Evolutionary conservation across 1,140 invertebrate species (phyloP).

Genomic region (Drosophila bipectinata): DNA sequence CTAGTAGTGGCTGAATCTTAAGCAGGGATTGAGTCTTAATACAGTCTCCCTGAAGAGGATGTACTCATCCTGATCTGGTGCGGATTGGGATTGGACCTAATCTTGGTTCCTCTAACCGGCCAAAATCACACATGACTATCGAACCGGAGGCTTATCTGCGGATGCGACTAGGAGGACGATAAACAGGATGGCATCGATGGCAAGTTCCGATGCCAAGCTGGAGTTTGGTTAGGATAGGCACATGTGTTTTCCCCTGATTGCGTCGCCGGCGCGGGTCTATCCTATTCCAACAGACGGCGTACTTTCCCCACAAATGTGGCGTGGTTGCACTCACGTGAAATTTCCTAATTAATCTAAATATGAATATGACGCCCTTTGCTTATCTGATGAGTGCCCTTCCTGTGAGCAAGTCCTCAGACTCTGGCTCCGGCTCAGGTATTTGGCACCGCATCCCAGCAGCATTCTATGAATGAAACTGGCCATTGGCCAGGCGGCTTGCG

Average conservation of each 20-base stretch:
- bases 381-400: conserved; percentile 38
- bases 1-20: neutral
- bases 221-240: conserved; percentile 60
- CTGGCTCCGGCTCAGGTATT: conserved; percentile 6
- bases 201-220: conserved; percentile 6
- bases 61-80: conserved; percentile 1
- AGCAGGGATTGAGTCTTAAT: neutral
- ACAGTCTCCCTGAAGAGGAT: neutral
- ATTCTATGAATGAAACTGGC: conserved; percentile 67
- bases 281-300: conserved; percentile 38
- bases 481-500: conserved; percentile 28
- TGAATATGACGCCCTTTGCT: conserved; percentile 57
- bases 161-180: conserved; percentile 29
- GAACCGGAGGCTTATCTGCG: conserved; percentile 42
- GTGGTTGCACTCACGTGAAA: conserved; percentile 18
- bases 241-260: conserved; percentile 56
- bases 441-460: conserved; percentile 9
- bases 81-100: conserved; percentile 1
- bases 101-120: neutral
- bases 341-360: conserved; percentile 70
- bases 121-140: conserved; percentile 13
- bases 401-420: conserved; percentile 33
- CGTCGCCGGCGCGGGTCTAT: conserved; percentile 36
- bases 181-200: conserved; percentile 20
- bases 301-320: conserved; percentile 27